These are phyloP conservation scores for Rhipidura dahli DNA, from an alignment of 2,113 vertebrate genomes.

Conservation along the genomic window DNA sequence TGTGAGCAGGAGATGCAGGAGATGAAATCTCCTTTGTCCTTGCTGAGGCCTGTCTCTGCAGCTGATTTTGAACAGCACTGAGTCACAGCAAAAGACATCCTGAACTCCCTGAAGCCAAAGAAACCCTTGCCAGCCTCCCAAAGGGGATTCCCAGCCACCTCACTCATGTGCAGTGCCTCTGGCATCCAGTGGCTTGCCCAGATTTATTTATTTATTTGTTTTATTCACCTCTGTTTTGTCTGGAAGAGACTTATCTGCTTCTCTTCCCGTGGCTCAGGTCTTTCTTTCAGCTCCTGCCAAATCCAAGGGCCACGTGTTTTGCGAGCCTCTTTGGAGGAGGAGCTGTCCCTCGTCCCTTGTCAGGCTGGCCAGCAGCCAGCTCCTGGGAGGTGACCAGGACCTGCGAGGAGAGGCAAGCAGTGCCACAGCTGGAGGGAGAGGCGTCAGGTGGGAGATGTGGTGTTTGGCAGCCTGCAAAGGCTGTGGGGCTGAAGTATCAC, in stretches of 20 bases:
- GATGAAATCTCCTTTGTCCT: background rate
- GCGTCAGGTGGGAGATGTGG: background rate
- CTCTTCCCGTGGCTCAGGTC: background rate
- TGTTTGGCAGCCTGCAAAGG: background rate
- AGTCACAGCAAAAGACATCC: background rate
- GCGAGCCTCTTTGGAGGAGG: background rate
- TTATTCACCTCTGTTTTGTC: conserved; percentile 45
- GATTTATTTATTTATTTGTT: conserved; percentile 31
- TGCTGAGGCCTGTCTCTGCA: conserved; percentile 34
- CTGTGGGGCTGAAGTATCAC: background rate
- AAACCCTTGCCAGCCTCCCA: conserved; percentile 34
- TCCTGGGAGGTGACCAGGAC: background rate
- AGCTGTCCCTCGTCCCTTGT: accelerated
- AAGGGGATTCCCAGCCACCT: conserved; percentile 59
- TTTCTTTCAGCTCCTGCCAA: conserved; percentile 26
- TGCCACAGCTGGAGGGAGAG: background rate
- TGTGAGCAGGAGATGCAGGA: background rate
- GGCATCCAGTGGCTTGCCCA: background rate
- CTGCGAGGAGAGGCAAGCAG: accelerated
- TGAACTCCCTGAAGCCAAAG: background rate
- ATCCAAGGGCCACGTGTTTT: background rate
- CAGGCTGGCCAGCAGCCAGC: background rate
- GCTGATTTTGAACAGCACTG: conserved; percentile 5
- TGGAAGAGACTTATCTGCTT: conserved; percentile 35
- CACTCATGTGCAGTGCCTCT: background rate